Percentiles rank a stretch among this genome's conserved stretches.
These are phyloP conservation scores for Chironomus tepperi DNA, from an alignment of 1,140 invertebrate genomes.

Conservation along the genomic window DNA sequence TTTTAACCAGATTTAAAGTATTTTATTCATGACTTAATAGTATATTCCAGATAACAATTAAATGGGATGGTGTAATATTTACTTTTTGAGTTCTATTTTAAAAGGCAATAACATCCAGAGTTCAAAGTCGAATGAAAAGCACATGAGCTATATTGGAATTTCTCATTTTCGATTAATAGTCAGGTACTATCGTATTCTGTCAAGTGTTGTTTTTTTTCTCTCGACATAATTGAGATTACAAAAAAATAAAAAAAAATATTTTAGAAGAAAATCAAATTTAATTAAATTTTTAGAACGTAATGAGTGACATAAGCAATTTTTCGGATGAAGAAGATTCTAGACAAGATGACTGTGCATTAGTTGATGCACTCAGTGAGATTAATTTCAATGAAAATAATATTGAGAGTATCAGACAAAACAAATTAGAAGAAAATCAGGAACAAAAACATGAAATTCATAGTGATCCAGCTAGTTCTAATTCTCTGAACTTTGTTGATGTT, in stretches of 20 bases:
- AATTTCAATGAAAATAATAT: conserved; percentile 4
- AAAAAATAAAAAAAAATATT: not conserved
- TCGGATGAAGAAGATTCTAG: not conserved
- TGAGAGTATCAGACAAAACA: not conserved
- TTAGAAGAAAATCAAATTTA: not conserved
- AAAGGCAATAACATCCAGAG: too few relatives aligned
- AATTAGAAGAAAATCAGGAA: not conserved
- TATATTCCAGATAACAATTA: too few relatives aligned
- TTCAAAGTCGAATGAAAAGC: too few relatives aligned
- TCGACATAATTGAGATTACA: not conserved
- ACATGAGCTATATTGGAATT: not conserved
- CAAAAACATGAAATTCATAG: not conserved
- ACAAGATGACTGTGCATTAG: conserved; percentile 7
- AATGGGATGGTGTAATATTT: too few relatives aligned
- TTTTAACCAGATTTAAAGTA: too few relatives aligned
- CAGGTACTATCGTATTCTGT: too few relatives aligned
- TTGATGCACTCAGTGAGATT: conserved; percentile 1
- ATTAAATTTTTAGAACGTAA: not conserved
- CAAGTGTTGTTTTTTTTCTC: not conserved
- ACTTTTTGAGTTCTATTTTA: too few relatives aligned
- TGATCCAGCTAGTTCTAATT: not conserved
- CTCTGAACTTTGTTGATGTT: conserved; percentile 27
- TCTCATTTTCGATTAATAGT: too few relatives aligned
- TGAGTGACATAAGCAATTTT: conserved; percentile 8
- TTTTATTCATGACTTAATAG: too few relatives aligned